These are phyloP conservation scores for Hydrozoanthus gracilis DNA, from an alignment of 92 coral and sea anemone genomes.

Conservation along the genomic window DNA sequence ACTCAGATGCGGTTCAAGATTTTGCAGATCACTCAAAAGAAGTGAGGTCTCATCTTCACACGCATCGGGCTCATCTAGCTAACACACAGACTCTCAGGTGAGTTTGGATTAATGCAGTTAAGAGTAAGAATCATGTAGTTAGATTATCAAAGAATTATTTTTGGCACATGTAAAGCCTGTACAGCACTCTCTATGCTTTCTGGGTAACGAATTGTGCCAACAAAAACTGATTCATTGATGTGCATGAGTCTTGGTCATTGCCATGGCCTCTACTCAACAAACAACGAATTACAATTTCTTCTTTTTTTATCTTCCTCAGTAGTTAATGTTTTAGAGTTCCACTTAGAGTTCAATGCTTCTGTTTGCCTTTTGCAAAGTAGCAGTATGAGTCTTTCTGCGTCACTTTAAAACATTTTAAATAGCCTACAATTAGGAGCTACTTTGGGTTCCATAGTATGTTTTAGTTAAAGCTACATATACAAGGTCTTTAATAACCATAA, in stretches of 20 bases:
- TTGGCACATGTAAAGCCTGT: constrained; percentile 45
- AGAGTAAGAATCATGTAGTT: background rate
- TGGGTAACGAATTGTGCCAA: constrained; percentile 46
- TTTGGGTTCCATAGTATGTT: too few relatives aligned
- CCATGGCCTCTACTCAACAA: constrained; percentile 17
- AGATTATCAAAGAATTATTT: background rate
- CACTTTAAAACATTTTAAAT: too few relatives aligned
- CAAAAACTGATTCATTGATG: background rate
- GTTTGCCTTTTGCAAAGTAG: too few relatives aligned
- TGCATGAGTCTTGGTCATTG: constrained; percentile 20
- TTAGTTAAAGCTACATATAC: too few relatives aligned
- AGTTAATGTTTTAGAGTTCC: background rate
- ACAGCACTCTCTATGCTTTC: constrained; percentile 16
- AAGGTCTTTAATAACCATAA: background rate
- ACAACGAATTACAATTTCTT: background rate
- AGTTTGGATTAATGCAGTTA: background rate
- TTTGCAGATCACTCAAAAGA: constrained; percentile 71
- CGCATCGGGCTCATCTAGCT: constrained; percentile 78
- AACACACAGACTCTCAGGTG: constrained; percentile 83
- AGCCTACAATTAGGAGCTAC: too few relatives aligned
- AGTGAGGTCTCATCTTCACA: constrained; percentile 70
- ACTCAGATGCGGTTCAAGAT: constrained; percentile 77
- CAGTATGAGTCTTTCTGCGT: too few relatives aligned
- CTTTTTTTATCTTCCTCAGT: background rate
- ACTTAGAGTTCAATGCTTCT: too few relatives aligned